A percentile compares a stretch with the other conserved stretches of the same genome.
Evolutionary conservation across 2,113 vertebrate species (phyloP).

Genomic region (Poeciliopsis turrubarensis): DNA sequence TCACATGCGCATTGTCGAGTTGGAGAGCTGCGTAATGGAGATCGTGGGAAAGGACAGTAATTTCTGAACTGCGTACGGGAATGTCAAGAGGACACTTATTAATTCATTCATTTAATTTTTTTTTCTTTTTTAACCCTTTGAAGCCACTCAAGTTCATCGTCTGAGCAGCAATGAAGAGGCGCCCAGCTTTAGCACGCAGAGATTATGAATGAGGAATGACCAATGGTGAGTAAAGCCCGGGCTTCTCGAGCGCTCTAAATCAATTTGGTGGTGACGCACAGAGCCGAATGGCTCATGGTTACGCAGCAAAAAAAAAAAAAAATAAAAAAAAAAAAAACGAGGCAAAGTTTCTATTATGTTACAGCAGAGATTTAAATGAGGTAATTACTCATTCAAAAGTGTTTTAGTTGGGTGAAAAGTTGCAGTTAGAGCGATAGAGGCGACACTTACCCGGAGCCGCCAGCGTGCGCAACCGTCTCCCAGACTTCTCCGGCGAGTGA

Average conservation of each 20-base stretch:
- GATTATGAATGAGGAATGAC: slow-evolving; percentile 73
- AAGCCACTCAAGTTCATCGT: background rate
- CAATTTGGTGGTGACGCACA: slow-evolving; percentile 44
- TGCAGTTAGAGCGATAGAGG: too few relatives aligned
- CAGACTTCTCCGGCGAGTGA: slow-evolving; percentile 16
- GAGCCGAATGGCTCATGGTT: background rate
- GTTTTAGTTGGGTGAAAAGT: background rate
- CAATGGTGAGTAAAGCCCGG: slow-evolving; percentile 68
- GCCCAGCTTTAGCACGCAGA: slow-evolving; percentile 21
- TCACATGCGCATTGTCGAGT: slow-evolving; percentile 51
- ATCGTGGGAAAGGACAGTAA: slow-evolving; percentile 26
- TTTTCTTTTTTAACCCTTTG: background rate
- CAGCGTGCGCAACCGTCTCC: slow-evolving; percentile 25
- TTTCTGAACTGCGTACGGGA: background rate
- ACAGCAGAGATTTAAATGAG: accelerated
- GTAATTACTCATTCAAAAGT: background rate
- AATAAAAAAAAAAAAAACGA: background rate
- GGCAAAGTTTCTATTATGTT: background rate
- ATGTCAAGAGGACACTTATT: background rate
- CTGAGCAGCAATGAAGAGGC: slow-evolving; percentile 36
- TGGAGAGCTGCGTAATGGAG: slow-evolving; percentile 31
- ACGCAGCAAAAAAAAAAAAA: background rate
- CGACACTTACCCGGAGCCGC: slow-evolving; percentile 43
- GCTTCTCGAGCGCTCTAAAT: background rate
- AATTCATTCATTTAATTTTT: background rate